These are phyloP conservation scores for Caenorhabditis becei DNA, from an alignment of 2,888 invertebrate species.

Conservation along the genomic window DNA sequence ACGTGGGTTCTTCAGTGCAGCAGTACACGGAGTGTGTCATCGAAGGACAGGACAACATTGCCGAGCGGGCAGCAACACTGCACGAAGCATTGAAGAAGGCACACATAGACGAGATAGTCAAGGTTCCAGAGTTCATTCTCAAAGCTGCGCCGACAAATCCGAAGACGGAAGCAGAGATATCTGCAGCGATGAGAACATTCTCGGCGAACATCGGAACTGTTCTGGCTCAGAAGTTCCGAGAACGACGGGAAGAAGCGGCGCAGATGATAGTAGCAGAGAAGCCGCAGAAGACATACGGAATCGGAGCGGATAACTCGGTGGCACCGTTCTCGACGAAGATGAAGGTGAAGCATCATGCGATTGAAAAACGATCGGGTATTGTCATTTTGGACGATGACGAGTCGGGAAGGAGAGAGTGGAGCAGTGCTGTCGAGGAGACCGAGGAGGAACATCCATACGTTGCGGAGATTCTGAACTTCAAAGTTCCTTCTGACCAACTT, in stretches of 20 bases:
- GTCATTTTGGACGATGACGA: conserved; percentile 48
- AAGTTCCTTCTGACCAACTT: conserved; percentile 64
- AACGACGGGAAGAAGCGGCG: conserved; percentile 54
- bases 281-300: conserved; percentile 53
- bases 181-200: conserved; percentile 55
- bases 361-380: conserved; percentile 35
- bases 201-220: conserved; percentile 60
- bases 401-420: conserved; percentile 57
- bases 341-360: conserved; percentile 53
- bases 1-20: conserved; percentile 47
- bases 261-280: conserved; percentile 56
- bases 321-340: conserved; percentile 38
- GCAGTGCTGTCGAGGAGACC: conserved; percentile 44
- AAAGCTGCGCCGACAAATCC: conserved; percentile 69
- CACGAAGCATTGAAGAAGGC: conserved; percentile 68
- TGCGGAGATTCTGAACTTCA: conserved; percentile 72
- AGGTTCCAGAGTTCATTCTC: conserved; percentile 68
- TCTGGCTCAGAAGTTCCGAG: conserved; percentile 52
- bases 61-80: conserved; percentile 73
- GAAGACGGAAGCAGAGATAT: conserved; percentile 49
- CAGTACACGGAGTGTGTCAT: conserved; percentile 70
- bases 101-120: conserved; percentile 61
- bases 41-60: conserved; percentile 73
- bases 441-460: conserved; percentile 75
- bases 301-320: conserved; percentile 31